Evolutionary conservation across 2,113 vertebrate species (phyloP).

Genomic region (Rostratula benghalensis): DNA sequence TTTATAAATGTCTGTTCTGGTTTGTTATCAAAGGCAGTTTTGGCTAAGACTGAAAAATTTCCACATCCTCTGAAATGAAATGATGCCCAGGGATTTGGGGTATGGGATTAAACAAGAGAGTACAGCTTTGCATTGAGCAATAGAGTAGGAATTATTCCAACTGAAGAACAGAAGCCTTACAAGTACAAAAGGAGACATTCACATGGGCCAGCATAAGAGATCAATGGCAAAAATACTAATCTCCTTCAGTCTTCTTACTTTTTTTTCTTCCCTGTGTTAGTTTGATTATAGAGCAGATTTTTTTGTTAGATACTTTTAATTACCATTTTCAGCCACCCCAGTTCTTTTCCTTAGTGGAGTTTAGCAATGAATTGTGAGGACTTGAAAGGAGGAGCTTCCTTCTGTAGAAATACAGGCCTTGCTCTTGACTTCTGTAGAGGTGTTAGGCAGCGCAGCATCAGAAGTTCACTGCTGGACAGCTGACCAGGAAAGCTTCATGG

Average conservation of each 20-base stretch:
- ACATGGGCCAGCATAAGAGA: neutral
- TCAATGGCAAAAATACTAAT: neutral
- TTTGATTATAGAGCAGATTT: neutral
- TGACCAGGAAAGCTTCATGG: neutral
- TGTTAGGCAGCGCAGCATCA: neutral
- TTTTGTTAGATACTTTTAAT: neutral
- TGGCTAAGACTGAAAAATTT: neutral
- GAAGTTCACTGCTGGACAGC: neutral
- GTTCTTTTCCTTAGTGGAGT: neutral
- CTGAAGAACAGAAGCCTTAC: neutral
- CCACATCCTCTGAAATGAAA: neutral
- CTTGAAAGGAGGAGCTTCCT: neutral
- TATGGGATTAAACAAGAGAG: neutral
- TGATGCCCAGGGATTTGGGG: neutral
- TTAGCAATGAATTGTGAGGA: neutral
- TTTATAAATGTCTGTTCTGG: constrained; percentile 33
- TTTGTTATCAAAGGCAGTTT: constrained; percentile 28
- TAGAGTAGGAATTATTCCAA: neutral
- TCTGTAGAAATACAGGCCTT: neutral
- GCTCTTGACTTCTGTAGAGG: neutral
- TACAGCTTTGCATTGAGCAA: neutral
- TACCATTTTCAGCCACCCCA: neutral
- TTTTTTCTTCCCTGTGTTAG: neutral
- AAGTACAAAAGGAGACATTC: neutral
- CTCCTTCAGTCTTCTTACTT: neutral